Evolutionary conservation across 1,140 invertebrate genomes (phyloP), one percentile per base, ranked within the genome.

Genomic region (Zelostemma sp.): DNA sequence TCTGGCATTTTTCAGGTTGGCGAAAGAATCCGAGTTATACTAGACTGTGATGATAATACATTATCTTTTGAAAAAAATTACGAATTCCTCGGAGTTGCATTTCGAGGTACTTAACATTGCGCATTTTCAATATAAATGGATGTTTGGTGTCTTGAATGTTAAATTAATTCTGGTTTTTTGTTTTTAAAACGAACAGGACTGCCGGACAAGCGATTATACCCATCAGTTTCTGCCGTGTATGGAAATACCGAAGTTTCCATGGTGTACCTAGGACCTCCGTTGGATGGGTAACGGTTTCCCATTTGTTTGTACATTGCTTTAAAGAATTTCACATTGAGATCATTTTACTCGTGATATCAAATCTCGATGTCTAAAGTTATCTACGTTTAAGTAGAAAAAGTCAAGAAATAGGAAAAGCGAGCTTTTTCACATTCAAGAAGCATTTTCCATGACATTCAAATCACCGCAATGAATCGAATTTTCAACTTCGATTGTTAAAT

Each of bases 211-310:
- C 95, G 91, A 85, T 86, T 99, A 48, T 99, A 95, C 85, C 97
- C 97, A 57, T 94, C 97, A 61, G 94, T 99, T 59, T 98, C 97
- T 56, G 97, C 97, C 50, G 97, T 99, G 25, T 99, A 99, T 89
- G 97, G 97, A 63, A 99, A 99, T 83, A 99, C 97, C 21, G 97
- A 99, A 90, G 96, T 99, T n/a, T 98, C 97, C 17, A 99, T 99
- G 97, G 95, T 99, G n/a, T 99, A 99, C 85, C 86, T 98, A 69
- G 97, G 97, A 61, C 91, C 92, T 45, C 97, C 97, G 14, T 82
- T 97, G 73, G 96, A 98, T 90, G 97, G 97, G 80, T 97, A 92
- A 92, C 86, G n/a, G n/a, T n/a, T n/a, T n/a, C n/a, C n/a, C n/a
- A n/a, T n/a, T n/a, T n/a, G n/a, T n/a, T n/a, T n/a, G n/a, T n/a